Conservation (phyloP, 53 echinoderm and acorn worm species). For the Zoroaster sp. region DNA sequence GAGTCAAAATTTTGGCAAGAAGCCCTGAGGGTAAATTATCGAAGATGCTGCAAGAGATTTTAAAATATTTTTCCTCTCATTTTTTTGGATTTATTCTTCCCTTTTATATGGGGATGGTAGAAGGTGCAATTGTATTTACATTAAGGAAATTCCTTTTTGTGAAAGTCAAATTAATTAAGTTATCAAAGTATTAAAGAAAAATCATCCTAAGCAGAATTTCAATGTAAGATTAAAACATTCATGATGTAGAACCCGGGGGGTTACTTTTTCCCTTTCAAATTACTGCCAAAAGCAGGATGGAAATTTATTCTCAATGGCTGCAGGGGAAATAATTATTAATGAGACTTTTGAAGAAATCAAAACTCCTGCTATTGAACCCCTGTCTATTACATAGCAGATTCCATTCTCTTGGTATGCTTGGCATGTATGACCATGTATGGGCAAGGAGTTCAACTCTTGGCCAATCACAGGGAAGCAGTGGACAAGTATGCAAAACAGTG, state of each 20-base stretch:
- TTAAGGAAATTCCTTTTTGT: too few relatives aligned
- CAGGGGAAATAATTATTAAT: background rate
- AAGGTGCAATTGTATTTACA: too few relatives aligned
- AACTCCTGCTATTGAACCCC: conserved; percentile 1
- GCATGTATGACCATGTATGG: conserved; percentile 73
- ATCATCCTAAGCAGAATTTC: background rate
- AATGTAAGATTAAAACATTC: background rate
- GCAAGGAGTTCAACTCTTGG: conserved; percentile 57
- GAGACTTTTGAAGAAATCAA: background rate
- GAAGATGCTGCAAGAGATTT: background rate
- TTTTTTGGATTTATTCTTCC: background rate
- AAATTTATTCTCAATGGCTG: background rate
- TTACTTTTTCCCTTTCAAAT: background rate
- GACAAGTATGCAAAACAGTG: conserved; percentile 31
- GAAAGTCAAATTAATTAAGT: too few relatives aligned
- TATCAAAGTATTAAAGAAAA: too few relatives aligned
- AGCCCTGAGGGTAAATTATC: background rate
- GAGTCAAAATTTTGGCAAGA: background rate
- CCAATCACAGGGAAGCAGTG: conserved; percentile 52
- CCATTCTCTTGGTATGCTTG: conserved; percentile 58
- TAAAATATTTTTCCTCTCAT: too few relatives aligned
- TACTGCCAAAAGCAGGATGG: background rate
- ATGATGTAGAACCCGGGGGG: background rate
- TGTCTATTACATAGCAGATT: conserved; percentile 10
- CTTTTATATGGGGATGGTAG: too few relatives aligned